Evolutionary conservation across 1,140 invertebrate genomes (phyloP), one percentile per base, ranked within the genome.

Genomic region (Onthophagus taurus): DNA sequence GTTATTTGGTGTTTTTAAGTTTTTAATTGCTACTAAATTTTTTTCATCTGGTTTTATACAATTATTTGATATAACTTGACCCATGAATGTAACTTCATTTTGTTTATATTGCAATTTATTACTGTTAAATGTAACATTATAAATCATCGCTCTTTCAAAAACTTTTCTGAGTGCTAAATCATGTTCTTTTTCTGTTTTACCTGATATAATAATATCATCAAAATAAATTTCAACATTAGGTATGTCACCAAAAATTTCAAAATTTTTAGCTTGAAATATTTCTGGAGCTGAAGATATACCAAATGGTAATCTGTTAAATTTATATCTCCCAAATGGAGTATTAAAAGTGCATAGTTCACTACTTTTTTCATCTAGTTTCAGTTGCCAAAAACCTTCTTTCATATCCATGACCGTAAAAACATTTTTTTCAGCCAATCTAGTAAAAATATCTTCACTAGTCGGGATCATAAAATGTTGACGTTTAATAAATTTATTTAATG

Each of bases 401-500:
- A 52, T 48, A 41, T 55, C 53, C n/a, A 55, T 19, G 9, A 48
- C 45, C 23, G 45, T 48, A 37, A 55, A 55, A 26, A 37, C 34
- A 46, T 31, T 44, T 42, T 41, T 41, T n/a, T 17, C 38, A 29
- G 4, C 4, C 11, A 41, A 16, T 21, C 46, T 46, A 16, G 9
- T 13, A 14, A 20, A 21, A n/a, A 61, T 39, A 31, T 64, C 60
- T 34, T 62, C 55, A 26, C 55, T 45, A 3, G 53, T 57, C 7
- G 57, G 54, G 17, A 64, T 44, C 14, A 42, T 37, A 48, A 52
- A 55, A 41, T 58, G 43, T 49, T 63, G 55, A 39, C 62, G 29
- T 33, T 52, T 52, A 5, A 70, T 63, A 17, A 39, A 51, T 45
- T 55, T 54, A 48, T 71, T 71, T 17, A 70, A 52, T 29, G 67